Evolutionary conservation across 2,888 invertebrate species (phyloP).

Genomic region (Dysmachus trigonus): DNA sequence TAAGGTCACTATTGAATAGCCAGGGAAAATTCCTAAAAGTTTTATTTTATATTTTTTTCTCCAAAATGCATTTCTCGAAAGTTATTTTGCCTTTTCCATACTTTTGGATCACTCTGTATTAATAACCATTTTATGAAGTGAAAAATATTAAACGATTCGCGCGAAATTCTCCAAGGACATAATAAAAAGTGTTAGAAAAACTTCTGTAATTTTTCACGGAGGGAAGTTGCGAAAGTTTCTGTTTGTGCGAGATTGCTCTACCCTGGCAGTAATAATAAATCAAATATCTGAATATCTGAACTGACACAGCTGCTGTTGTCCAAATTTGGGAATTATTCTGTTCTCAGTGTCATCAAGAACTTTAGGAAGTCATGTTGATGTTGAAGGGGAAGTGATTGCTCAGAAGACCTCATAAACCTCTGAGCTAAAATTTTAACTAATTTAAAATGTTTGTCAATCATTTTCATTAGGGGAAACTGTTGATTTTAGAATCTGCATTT

Average conservation of each 20-base stretch:
- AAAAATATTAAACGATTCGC: slow-evolving; percentile 23
- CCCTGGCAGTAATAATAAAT: not conserved
- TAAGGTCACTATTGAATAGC: too few species aligned
- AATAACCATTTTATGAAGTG: slow-evolving; percentile 29
- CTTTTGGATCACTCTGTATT: too few species aligned
- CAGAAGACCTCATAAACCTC: not conserved
- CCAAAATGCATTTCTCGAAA: too few species aligned
- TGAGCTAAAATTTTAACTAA: not conserved
- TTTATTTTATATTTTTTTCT: too few species aligned
- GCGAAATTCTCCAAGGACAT: not conserved
- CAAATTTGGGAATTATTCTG: not conserved
- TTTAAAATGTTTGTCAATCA: not conserved
- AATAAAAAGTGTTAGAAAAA: slow-evolving; percentile 15
- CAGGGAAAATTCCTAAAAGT: too few species aligned
- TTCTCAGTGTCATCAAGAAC: not conserved
- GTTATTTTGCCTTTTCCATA: too few species aligned
- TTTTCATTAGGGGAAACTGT: not conserved
- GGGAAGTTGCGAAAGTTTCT: not conserved
- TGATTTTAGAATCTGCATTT: not conserved
- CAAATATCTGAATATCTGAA: not conserved
- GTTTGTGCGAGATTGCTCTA: not conserved
- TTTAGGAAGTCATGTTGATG: not conserved
- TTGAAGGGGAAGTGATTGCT: not conserved
- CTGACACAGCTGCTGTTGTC: slow-evolving; percentile 5
- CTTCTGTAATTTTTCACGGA: not conserved